These are phyloP conservation scores for Formicarius rufipectus DNA, from an alignment of 2,113 vertebrate genomes.

Conservation along the genomic window DNA sequence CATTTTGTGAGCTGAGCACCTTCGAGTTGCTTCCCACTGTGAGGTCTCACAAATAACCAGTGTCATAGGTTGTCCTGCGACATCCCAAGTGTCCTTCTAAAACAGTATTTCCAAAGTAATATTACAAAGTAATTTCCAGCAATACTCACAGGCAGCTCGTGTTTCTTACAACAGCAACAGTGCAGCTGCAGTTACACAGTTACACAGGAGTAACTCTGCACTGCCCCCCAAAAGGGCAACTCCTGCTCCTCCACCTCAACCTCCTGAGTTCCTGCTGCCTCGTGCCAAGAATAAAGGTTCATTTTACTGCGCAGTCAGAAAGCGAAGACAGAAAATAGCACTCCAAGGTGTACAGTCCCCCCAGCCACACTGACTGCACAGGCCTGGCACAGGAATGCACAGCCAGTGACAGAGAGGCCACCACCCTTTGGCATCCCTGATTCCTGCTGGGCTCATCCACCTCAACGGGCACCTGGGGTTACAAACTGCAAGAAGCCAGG, in stretches of 20 bases:
- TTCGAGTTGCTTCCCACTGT: not conserved
- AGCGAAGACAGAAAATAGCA: not conserved
- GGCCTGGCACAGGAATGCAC: not conserved
- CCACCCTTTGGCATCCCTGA: not conserved
- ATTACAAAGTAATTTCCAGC: not conserved
- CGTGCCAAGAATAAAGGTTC: not conserved
- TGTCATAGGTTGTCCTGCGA: not conserved
- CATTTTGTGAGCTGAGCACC: not conserved
- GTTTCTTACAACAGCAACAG: not conserved
- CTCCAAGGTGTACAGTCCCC: not conserved
- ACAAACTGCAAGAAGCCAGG: not conserved
- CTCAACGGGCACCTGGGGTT: not conserved
- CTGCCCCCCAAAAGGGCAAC: not conserved
- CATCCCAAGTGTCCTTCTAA: not conserved
- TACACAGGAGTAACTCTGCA: not conserved
- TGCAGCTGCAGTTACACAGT: not conserved
- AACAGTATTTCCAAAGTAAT: not conserved
- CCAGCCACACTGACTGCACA: not conserved
- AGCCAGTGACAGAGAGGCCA: not conserved
- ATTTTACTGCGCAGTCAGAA: not conserved
- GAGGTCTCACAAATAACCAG: not conserved
- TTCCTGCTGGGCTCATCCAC: not conserved
- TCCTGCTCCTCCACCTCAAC: not conserved
- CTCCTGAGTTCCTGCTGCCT: not conserved
- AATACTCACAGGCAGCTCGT: not conserved